Evolutionary conservation across 2,113 vertebrate species (phyloP), one percentile per base, ranked within the genome.

Genomic region (Apeltes quadracus): DNA sequence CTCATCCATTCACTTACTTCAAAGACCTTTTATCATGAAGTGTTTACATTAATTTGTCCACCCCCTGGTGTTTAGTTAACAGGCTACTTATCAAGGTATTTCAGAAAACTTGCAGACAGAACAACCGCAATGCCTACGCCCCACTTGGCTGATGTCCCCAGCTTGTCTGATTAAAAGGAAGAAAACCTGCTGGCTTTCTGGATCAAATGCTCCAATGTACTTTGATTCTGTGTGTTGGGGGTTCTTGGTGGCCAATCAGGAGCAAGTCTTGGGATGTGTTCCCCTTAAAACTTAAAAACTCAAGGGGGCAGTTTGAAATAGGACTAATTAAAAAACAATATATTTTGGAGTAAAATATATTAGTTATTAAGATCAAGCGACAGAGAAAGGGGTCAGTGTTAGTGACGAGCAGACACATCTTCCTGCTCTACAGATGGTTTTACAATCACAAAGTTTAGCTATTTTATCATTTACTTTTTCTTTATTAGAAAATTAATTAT

Each of bases 11-110:
- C 41, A 70, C 43, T 22, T 46, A 59, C 51, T 80, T 79, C 75
- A 83, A 69, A 72, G 69, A 41, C 56, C 8, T 50, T 74, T 54
- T 72, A 51, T 61, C 62, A 5, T 67, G 54, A 27, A 8, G 46
- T 76, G 76, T 85, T 87, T 75, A 72, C 80, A 72, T 79, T 75
- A 55, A 72, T 68, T 75, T 80, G 67, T 58, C 48, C n/a, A 41
- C 78, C 36, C 38, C 61, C 79, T 61, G 67, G 73, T 62, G 78
- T 83, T 79, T 51, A 58, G 41, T 69, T 73, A 51, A 79, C 76
- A 56, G 53, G 25, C 67, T 72, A 69, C 80, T 70, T 75, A 79
- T 69, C 56, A 61, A 72, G 63, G 29, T 25, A 58, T 63, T 43
- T 16, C 38, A 25, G 13, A 29, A 9, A 56, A 54, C n/a, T 46